phyloP scores from a whole-genome alignment of 2,888 invertebrate species.

The Mythimna albipuncta region DNA sequence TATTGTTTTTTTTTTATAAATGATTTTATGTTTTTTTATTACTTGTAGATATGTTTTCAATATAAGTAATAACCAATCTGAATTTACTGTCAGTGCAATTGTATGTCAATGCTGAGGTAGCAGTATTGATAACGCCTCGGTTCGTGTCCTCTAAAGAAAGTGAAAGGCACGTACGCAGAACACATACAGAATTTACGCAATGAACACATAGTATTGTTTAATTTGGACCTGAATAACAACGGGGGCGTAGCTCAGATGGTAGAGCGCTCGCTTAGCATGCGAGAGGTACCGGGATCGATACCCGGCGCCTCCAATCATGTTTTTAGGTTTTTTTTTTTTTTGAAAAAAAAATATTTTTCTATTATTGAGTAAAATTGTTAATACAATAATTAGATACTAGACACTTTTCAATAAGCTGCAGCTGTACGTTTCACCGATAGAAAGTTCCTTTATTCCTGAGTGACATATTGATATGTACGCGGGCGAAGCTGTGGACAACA shows the following conservation, averaged over 20 bases:
- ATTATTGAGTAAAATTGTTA: no score
- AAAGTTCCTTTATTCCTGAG: no score
- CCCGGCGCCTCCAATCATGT: conserved; percentile 72
- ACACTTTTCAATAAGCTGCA: no score
- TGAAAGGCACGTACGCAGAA: conserved; percentile 65
- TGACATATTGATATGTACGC: no score
- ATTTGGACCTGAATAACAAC: conserved; percentile 23
- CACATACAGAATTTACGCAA: conserved; percentile 40
- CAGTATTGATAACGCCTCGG: conserved; percentile 25
- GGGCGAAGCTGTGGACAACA: no score
- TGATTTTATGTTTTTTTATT: no score
- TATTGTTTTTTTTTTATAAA: no score
- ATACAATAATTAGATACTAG: no score
- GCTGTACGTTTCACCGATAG: no score
- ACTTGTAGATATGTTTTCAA: no score
- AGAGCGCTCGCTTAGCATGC: conserved; percentile 91
- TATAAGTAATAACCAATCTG: conserved; percentile 9
- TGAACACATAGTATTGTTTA: conserved; percentile 22
- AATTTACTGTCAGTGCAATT: not conserved
- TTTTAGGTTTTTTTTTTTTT: not conserved
- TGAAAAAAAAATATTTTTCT: no score
- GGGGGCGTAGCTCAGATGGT: conserved; percentile 91
- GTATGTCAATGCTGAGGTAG: conserved; percentile 39
- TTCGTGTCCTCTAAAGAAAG: conserved; percentile 36
- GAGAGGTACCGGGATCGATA: conserved; percentile 88